Conservation (phyloP, 2,888 invertebrate genomes). For the Tortrix viridana region DNA sequence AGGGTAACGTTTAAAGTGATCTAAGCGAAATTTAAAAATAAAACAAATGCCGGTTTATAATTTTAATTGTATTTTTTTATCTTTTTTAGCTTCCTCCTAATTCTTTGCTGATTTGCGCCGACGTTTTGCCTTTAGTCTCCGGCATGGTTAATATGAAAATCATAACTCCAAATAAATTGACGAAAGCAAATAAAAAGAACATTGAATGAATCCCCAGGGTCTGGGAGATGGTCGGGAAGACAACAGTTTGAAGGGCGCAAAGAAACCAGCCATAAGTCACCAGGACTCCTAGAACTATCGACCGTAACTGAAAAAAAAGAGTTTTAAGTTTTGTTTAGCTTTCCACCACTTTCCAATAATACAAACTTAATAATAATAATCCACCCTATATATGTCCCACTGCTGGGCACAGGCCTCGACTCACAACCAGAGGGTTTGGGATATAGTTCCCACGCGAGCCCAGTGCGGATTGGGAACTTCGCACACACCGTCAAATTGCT, state of each 20-base stretch:
- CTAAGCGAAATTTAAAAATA: no score
- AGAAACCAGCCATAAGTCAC: slow-evolving; percentile 28
- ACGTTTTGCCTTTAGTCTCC: slow-evolving; percentile 32
- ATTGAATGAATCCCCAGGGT: slow-evolving; percentile 21
- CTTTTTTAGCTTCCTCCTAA: slow-evolving; percentile 9
- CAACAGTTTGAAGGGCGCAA: slow-evolving; percentile 23
- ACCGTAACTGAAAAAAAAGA: slow-evolving; percentile 21
- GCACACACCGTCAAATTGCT: no score
- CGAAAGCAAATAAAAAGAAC: slow-evolving; percentile 21
- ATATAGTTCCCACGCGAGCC: no score
- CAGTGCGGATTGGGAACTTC: no score
- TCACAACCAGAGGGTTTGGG: no score
- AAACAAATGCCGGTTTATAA: no score
- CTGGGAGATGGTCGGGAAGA: slow-evolving; percentile 11
- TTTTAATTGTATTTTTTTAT: background rate
- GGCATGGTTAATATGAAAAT: slow-evolving; percentile 20
- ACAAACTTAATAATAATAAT: background rate
- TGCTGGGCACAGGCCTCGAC: no score
- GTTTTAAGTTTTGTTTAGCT: background rate
- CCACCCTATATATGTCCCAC: background rate
- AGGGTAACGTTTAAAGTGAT: no score
- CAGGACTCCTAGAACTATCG: slow-evolving; percentile 23
- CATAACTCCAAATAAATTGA: slow-evolving; percentile 14
- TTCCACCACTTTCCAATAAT: no score
- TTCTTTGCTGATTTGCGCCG: slow-evolving; percentile 17